Base-by-base conservation (phyloP, 1,140 invertebrate species). In the Eumeta japonica region DNA sequence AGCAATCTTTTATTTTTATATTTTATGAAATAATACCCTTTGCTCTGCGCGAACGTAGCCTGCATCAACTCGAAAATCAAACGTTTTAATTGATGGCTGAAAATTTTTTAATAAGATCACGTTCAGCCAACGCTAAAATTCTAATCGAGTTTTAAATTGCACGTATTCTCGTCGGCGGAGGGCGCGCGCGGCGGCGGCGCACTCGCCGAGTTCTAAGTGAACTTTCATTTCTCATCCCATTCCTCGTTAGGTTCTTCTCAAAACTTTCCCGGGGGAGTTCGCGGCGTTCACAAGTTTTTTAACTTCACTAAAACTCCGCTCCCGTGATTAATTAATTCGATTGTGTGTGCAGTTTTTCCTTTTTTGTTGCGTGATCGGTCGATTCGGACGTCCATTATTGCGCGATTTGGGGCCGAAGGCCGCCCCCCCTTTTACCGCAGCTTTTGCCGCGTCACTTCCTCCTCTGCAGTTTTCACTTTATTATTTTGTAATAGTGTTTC, bases 121-220 rank as follows among this genome's bases (percentile, higher is more conserved):
- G 46, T 42, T 24, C 52, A 39, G 46, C 47, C 57, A 53, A 60
- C 62, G 57, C 62, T 67, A 61, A 54, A 68, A 73, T 73, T 68
- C 58, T 70, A 70, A 73, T 73, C 59, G 66, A 73, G 55, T 71
- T 73, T 68, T 73, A 71, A 71, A 73, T 73, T 73, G 64, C 64
- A 67, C 55, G 50, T 57, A 71, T 73, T 73, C 62, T 67, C 63
- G 62, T 68, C 59, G 64, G 53, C 50, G 57, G 59, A 55, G 60
- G 49, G 55, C 54, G 47, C 38, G 44, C 41, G 36, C 48, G 35
- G 52, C 49, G 37, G 45, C 37, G n/a, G 5, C 20, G 20, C 20
- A 24, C 5, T 24, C 5, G 5, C 20, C 20, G n/a, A 24, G 20
- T 24, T 24, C 20, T 24, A 5, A 24, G 45, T 58, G 51, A 67